Conservation (phyloP, 2,113 vertebrate species). For the Pelobates fuscus region DNA sequence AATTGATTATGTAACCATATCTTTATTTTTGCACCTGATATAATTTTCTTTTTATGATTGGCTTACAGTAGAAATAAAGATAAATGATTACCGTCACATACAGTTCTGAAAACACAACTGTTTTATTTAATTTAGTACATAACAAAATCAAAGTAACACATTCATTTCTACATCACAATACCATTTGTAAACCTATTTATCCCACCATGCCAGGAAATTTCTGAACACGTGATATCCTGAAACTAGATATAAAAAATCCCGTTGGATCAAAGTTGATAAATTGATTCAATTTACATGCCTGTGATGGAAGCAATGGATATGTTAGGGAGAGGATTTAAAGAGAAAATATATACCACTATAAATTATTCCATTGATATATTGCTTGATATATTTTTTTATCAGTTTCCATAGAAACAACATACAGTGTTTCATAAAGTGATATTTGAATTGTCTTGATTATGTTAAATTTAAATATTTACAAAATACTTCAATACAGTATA, state of each 20-base stretch:
- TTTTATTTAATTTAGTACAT: not conserved
- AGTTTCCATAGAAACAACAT: conserved; percentile 16
- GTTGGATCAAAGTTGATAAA: conserved; percentile 14
- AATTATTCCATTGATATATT: conserved; percentile 9
- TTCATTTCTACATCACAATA: not conserved
- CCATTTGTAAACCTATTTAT: conserved; percentile 4
- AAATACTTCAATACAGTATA: not conserved
- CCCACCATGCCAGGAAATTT: not conserved
- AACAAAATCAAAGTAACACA: not conserved
- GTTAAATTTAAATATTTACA: conserved; percentile 1
- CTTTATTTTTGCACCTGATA: too few relatives aligned
- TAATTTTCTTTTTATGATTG: too few relatives aligned
- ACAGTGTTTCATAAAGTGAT: conserved; percentile 1
- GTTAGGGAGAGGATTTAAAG: conserved; percentile 1
- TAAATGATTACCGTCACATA: too few relatives aligned
- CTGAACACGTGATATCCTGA: conserved; percentile 8
- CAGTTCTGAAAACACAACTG: not conserved
- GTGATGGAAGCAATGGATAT: not conserved
- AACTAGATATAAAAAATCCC: conserved; percentile 17
- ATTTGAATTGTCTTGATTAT: not conserved
- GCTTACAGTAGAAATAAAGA: too few relatives aligned
- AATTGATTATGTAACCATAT: too few relatives aligned
- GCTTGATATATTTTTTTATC: conserved; percentile 2
- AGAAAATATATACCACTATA: not conserved
- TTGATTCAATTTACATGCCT: conserved; percentile 12